Conservation (phyloP, 1,140 invertebrate genomes). For the Drosophila malerkotliana region DNA sequence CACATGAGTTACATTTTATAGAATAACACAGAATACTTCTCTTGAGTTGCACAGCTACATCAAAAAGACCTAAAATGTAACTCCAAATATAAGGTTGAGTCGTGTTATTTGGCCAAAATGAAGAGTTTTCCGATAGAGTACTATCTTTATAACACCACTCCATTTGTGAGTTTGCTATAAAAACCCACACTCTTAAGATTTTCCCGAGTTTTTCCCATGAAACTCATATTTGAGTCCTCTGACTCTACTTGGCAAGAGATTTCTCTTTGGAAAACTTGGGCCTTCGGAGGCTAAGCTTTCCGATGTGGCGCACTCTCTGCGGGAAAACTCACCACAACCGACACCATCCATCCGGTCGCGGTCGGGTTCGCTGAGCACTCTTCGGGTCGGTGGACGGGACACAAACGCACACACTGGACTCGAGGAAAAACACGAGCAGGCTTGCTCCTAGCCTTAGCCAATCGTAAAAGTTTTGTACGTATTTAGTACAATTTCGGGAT, state of each 20-base stretch:
- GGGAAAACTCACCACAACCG: constrained; percentile 51
- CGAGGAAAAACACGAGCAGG: constrained; percentile 50
- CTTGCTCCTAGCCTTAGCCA: constrained; percentile 67
- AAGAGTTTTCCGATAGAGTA: background rate
- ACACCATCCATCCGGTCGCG: constrained; percentile 6
- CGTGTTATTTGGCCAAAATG: background rate
- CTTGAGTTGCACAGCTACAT: background rate
- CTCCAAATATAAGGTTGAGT: background rate
- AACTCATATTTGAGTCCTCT: no score
- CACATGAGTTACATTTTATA: background rate
- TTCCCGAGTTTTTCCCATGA: background rate
- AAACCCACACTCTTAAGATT: background rate
- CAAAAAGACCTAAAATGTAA: background rate
- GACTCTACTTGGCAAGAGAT: background rate
- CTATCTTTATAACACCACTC: background rate
- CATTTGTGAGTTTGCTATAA: background rate
- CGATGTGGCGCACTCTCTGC: background rate
- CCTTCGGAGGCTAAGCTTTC: background rate
- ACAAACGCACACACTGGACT: constrained; percentile 58
- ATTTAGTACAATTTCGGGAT: constrained; percentile 82
- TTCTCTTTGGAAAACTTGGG: background rate
- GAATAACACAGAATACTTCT: background rate
- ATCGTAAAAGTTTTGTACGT: constrained; percentile 82
- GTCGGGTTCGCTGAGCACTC: constrained; percentile 12
- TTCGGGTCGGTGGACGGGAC: constrained; percentile 28